A percentile compares a stretch with the other conserved stretches of the same genome.
These are phyloP conservation scores for Tiphia femorata DNA, from an alignment of 2,888 invertebrate species.

Conservation along the genomic window DNA sequence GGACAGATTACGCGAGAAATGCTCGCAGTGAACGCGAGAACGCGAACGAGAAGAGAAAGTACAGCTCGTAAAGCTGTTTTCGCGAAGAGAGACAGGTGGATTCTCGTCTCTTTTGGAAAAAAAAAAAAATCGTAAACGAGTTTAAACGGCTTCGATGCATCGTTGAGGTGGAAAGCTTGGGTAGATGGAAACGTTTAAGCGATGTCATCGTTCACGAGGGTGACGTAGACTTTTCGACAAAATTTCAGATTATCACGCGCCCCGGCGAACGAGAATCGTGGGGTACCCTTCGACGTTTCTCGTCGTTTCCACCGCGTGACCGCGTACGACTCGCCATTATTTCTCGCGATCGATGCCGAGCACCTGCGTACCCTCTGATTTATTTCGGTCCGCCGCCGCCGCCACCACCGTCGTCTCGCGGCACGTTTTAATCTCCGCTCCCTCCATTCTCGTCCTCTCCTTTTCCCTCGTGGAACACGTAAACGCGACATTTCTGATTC, in stretches of 20 bases:
- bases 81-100: neutral
- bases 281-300: too few species aligned
- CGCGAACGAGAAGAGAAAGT: neutral
- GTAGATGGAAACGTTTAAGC: too few species aligned
- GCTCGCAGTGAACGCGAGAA: neutral
- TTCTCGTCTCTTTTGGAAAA: neutral
- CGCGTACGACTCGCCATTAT: conserved; percentile 29
- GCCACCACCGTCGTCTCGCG: conserved; percentile 18
- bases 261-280: too few species aligned
- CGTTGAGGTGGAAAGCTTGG: too few species aligned
- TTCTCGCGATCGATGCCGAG: conserved; percentile 46
- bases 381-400: conserved; percentile 27
- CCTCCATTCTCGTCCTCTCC: too few species aligned
- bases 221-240: too few species aligned
- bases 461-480: too few species aligned
- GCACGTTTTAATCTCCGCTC: conserved; percentile 43
- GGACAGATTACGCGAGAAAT: neutral
- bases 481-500: conserved; percentile 34
- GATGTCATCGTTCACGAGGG: too few species aligned
- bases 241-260: too few species aligned
- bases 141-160: too few species aligned
- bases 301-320: neutral
- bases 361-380: conserved; percentile 47
- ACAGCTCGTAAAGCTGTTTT: too few species aligned
- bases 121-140: too few species aligned